Evolutionary conservation across 1,140 invertebrate genomes (phyloP), one percentile per base, ranked within the genome.

Genomic region (Psilanteris sp.): DNA sequence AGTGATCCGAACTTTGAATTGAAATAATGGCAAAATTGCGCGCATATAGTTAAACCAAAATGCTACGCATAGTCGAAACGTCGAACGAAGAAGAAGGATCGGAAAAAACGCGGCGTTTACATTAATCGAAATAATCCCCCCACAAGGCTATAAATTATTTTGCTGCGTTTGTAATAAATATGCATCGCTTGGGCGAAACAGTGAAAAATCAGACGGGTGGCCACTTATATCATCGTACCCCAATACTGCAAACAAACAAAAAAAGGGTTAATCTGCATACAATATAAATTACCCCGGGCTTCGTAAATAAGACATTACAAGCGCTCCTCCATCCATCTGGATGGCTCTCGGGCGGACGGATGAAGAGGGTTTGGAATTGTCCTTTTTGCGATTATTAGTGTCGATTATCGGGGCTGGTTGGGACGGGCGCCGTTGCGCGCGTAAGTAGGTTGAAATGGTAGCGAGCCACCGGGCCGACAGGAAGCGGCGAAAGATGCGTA

Each of bases 401-500:
- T 71, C 55, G 34, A 71, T 71, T 71, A 61, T 37, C 52, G 29
- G 39, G 31, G 27, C 37, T n/a, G 31, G 8, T 10, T 31, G 22
- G 27, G 48, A 34, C 22, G 13, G 62, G 10, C 39, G 31, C 32
- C 26, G 7, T 11, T 24, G 22, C 52, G 31, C 26, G 20, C 57
- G 67, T 73, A 82, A 79, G 70, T 79, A 77, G 79, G 61, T 76
- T 79, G 73, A 59, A 41, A 14, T 75, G 61, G 31, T 13, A 9
- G 13, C 55, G 32, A 39, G 39, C 20, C 31, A 39, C 16, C 41
- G 32, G 46, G 46, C 67, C 78, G 76, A 81, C 81, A 82, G 82
- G 82, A 84, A 84, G 81, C 81, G 80, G n/a, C n/a, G 68, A 61
- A 83, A 83, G 82, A 84, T 84, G 71, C 67, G 76, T 82, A 84